Base-by-base conservation (phyloP, 2,797 vertebrate genomes). In the Perdix hodgsoniae region DNA sequence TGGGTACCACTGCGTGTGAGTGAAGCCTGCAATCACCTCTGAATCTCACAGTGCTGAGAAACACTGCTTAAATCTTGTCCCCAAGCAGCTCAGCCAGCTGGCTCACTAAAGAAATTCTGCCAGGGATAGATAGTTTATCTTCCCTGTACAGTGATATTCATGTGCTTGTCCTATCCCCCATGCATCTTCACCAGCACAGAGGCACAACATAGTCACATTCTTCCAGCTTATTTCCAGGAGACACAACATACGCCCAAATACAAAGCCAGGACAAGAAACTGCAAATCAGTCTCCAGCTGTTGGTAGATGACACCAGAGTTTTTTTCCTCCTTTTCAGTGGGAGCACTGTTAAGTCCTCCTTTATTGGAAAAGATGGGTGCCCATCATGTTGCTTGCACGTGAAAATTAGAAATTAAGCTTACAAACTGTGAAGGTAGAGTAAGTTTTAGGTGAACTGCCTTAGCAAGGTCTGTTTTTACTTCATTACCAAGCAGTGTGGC, bases 21-120 rank as follows among this genome's bases (percentile, higher is more conserved):
- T 12, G 49, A 57, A 67, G 47, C 56, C 71, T 57, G 73, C 77
- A 67, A 52, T n/a, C 66, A 79, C 44, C 2, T 11, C 64, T 87
- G 83, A 88, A 67, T 78, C 83, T 88, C 64, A 60, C 60, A 83
- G 50, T 47, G 19, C 42, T 77, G 60, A 93, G 69, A 86, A 79
- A 26, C 0, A 2, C 65, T 59, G 35, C 79, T 94, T 90, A 83
- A 84, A 71, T 49, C 13, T 8, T 23, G 29, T 42, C 70, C 21
- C 44, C 60, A 76, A 59, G 31, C 59, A 93, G 50, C 63, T 81
- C 63, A 73, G 70, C 18, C 83, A 57, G 69, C 73, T 90, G 74
- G 83, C 35, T 88, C 31, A 14, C 26, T 70, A 24, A 45, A 70
- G 77, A 83, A 49, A 15, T 61, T 45, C 49, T 65, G 59, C 42